Conservation (phyloP, 2,113 vertebrate species). For the Geococcyx californianus region DNA sequence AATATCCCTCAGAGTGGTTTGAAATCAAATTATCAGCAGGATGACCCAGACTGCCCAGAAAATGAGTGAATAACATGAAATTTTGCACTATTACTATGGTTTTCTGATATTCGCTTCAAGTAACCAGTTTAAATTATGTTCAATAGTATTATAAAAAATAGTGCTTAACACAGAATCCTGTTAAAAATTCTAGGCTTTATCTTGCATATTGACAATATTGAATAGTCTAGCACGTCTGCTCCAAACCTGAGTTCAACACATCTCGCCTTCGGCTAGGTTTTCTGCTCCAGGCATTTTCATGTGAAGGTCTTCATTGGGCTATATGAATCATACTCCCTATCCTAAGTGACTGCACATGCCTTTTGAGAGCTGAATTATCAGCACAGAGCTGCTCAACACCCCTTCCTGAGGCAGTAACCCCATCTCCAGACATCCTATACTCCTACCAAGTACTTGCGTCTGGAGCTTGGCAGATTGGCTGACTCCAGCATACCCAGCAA, state of each 20-base stretch:
- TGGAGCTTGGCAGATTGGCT: background rate
- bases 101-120: background rate
- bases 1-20: background rate
- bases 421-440: background rate
- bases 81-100: background rate
- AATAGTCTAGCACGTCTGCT: background rate
- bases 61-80: background rate
- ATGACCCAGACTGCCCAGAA: background rate
- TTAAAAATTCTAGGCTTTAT: background rate
- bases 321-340: background rate
- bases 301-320: background rate
- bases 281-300: background rate
- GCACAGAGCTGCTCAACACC: background rate
- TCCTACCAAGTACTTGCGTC: background rate
- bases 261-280: background rate
- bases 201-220: background rate
- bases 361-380: fast-evolving
- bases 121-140: background rate
- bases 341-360: background rate
- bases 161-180: background rate
- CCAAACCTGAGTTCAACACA: background rate
- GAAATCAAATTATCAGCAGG: background rate
- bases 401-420: background rate
- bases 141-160: background rate
- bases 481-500: background rate